Percentiles rank a stretch among this genome's conserved stretches.
Conservation (phyloP, 2,888 invertebrate species). For the Tachina grossa region DNA sequence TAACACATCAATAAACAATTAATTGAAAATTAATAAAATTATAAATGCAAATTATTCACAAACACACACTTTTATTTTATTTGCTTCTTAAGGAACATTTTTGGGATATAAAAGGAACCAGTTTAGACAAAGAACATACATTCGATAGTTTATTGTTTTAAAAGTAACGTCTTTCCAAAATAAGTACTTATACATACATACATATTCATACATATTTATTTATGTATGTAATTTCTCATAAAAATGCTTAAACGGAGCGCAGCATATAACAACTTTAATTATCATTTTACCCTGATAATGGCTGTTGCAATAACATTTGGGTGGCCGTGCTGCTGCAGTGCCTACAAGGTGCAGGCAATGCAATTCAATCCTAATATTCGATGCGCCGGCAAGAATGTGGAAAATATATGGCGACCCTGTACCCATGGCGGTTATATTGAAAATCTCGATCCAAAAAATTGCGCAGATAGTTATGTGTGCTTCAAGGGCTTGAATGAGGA, state of each 20-base stretch:
- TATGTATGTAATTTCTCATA: neutral
- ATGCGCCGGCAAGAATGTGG: constrained; percentile 58
- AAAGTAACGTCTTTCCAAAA: constrained; percentile 20
- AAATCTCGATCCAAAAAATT: constrained; percentile 61
- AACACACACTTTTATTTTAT: neutral
- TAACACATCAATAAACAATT: constrained; percentile 54
- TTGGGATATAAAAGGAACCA: constrained; percentile 42
- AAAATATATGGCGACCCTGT: constrained; percentile 54
- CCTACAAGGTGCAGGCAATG: constrained; percentile 15
- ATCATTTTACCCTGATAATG: constrained; percentile 18
- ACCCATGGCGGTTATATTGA: constrained; percentile 66
- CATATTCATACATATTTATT: too few relatives aligned
- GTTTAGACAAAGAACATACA: neutral
- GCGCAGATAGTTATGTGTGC: constrained; percentile 67
- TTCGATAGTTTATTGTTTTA: constrained; percentile 6
- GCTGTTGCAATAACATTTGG: constrained; percentile 27
- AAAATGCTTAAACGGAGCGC: constrained; percentile 29
- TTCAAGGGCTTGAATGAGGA: constrained; percentile 57
- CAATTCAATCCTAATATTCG: constrained; percentile 57
- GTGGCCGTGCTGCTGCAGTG: constrained; percentile 21
- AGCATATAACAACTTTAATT: neutral
- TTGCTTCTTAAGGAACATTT: neutral
- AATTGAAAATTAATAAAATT: constrained; percentile 56
- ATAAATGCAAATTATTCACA: constrained; percentile 21
- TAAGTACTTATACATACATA: neutral